A percentile compares a stretch with the other conserved stretches of the same genome.
These are phyloP conservation scores for Psilanteris sp. DNA, from an alignment of 1,140 invertebrate genomes.

Conservation along the genomic window DNA sequence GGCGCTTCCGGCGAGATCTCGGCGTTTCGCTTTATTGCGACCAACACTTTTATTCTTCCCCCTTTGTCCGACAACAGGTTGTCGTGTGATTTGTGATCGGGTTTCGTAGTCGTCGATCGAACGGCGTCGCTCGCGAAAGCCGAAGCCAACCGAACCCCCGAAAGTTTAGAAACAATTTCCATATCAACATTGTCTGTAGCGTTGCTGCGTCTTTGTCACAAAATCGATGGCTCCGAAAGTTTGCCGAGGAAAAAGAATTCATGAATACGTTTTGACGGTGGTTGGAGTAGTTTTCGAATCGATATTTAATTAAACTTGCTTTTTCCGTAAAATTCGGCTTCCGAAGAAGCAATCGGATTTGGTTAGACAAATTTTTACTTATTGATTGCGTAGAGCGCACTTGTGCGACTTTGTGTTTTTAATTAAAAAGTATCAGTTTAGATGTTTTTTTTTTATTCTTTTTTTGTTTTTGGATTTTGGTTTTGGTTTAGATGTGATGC, in stretches of 20 bases:
- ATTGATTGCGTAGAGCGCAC: no score
- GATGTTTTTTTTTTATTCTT: no score
- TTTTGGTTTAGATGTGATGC: no score
- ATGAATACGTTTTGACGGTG: constrained; percentile 7
- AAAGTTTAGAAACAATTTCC: constrained; percentile 47
- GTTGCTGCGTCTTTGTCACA: constrained; percentile 30
- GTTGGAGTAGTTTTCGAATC: constrained; percentile 6
- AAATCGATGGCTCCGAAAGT: constrained; percentile 45
- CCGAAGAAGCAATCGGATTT: constrained; percentile 12
- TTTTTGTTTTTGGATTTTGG: no score
- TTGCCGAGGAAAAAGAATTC: constrained; percentile 24
- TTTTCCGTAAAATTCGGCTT: constrained; percentile 15
- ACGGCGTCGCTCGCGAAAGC: constrained; percentile 10
- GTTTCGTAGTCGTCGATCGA: no score
- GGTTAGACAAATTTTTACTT: constrained; percentile 3
- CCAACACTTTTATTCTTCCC: no score
- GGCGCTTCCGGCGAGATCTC: no score
- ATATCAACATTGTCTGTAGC: constrained; percentile 47
- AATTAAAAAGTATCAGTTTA: no score
- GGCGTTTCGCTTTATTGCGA: no score
- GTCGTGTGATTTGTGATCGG: no score
- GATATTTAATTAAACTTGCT: constrained; percentile 1
- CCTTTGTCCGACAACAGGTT: no score
- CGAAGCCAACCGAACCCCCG: constrained; percentile 48
- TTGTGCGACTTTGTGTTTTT: no score